Conservation (phyloP, 1,140 invertebrate genomes). For the Oreohelix idahoensis region DNA sequence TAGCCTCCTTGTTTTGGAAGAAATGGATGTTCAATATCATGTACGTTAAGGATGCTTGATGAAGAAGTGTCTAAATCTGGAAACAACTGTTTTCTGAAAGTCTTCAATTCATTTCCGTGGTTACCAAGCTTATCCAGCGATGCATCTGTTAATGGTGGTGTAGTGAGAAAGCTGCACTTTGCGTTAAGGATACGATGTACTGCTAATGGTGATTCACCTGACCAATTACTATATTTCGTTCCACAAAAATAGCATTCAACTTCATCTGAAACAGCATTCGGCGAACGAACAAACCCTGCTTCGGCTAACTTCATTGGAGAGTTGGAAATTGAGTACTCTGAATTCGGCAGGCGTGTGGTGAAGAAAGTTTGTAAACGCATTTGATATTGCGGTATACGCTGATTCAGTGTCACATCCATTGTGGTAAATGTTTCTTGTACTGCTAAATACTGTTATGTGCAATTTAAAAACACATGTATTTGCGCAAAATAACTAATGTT, state of each 20-base stretch:
- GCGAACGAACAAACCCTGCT: conserved; percentile 41
- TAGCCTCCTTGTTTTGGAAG: conserved; percentile 36
- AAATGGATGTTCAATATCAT: conserved; percentile 25
- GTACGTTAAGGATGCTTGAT: neutral
- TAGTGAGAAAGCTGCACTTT: conserved; percentile 42
- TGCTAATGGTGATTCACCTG: conserved; percentile 46
- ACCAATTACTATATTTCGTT: conserved; percentile 35
- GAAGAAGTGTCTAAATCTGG: neutral
- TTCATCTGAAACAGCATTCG: conserved; percentile 28
- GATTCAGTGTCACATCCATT: neutral
- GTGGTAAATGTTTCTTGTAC: neutral
- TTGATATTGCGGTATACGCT: neutral
- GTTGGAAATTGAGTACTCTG: conserved; percentile 28
- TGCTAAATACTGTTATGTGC: neutral
- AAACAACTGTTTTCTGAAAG: neutral
- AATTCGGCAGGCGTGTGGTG: conserved; percentile 27
- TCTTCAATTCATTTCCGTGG: neutral
- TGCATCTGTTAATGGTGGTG: neutral
- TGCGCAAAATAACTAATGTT: neutral
- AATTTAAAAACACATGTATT: neutral
- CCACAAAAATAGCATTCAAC: conserved; percentile 42
- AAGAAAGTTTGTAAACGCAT: conserved; percentile 36
- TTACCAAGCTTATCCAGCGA: neutral
- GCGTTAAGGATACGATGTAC: conserved; percentile 44
- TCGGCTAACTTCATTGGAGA: conserved; percentile 44